Percentiles rank a stretch among this genome's conserved stretches.
Conservation (phyloP, 2,113 vertebrate species). For the Urocynchramus pylzowi region DNA sequence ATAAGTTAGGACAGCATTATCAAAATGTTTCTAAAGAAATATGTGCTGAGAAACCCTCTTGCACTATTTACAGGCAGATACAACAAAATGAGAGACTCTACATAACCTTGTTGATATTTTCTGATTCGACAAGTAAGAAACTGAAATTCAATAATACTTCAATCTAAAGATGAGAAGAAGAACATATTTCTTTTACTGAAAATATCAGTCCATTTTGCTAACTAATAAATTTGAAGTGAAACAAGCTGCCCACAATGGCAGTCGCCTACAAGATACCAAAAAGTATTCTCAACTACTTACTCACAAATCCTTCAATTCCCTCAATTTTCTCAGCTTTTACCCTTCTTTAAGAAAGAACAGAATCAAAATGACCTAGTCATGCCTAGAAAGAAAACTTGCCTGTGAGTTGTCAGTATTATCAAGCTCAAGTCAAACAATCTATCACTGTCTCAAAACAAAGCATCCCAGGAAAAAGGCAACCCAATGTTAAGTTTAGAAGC, state of each 20-base stretch:
- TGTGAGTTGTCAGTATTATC: neutral
- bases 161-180: neutral
- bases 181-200: neutral
- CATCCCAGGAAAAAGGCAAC: neutral
- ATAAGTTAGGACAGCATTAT: neutral
- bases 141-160: neutral
- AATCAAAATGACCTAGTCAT: neutral
- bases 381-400: neutral
- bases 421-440: neutral
- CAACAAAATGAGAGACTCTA: neutral
- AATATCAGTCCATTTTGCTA: neutral
- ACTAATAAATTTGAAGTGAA: neutral
- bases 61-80: neutral
- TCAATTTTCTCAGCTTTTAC: neutral
- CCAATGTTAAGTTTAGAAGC: neutral
- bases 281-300: neutral
- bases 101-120: neutral
- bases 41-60: neutral
- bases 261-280: neutral
- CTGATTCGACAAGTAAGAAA: neutral
- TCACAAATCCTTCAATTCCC: neutral
- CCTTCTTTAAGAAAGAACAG: neutral
- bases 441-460: neutral
- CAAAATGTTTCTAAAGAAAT: neutral
- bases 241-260: neutral